Percentiles rank a stretch among this genome's conserved stretches.
phyloP scores from a whole-genome alignment of 2,113 vertebrate species.

The Apaloderma vittatum region DNA sequence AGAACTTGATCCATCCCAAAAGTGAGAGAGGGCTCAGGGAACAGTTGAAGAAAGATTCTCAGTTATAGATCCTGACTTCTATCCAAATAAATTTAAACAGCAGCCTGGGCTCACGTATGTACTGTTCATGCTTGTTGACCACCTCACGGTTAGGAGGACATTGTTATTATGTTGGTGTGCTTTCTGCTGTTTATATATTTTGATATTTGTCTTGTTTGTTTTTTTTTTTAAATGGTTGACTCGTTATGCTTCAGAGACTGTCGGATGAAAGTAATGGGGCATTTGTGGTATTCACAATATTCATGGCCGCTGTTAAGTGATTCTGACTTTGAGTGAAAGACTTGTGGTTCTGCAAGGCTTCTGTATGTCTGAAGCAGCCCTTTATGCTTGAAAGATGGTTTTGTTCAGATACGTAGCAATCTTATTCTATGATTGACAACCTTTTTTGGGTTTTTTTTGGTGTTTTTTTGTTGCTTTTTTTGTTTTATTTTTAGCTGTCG shows the following conservation, averaged over 20 bases:
- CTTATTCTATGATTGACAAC: neutral
- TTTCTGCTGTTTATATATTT: neutral
- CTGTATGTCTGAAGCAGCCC: neutral
- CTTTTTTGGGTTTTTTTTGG: neutral
- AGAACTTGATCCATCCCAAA: neutral
- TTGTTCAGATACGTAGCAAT: neutral
- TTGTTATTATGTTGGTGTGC: neutral
- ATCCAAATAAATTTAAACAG: neutral
- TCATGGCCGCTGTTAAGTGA: slow-evolving; percentile 8
- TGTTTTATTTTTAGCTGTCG: neutral
- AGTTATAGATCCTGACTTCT: neutral
- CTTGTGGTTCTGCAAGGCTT: neutral
- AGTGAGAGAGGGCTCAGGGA: neutral
- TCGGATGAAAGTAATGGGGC: neutral
- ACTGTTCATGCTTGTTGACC: neutral
- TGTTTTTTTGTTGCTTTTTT: neutral
- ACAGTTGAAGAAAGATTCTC: neutral
- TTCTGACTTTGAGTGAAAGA: neutral
- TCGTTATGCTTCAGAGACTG: neutral
- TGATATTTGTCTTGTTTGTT: neutral
- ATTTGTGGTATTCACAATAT: neutral
- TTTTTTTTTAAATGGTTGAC: neutral
- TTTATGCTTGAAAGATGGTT: neutral
- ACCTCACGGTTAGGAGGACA: fast-evolving
- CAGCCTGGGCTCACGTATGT: neutral